Evolutionary conservation across 2,888 invertebrate genomes (phyloP).

Genomic region (Sarcophaga caerulescens): DNA sequence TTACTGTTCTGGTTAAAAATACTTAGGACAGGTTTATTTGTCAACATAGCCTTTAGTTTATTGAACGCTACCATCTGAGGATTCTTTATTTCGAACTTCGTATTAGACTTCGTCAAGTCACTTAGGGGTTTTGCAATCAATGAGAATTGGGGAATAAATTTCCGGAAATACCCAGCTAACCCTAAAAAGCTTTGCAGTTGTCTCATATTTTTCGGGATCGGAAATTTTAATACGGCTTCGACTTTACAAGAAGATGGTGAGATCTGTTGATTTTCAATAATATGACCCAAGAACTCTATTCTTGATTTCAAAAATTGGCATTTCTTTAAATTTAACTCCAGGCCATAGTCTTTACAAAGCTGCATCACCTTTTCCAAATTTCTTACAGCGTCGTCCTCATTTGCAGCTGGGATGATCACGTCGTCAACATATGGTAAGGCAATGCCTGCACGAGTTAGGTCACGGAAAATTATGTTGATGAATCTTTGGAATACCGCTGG

Average conservation of each 20-base stretch:
- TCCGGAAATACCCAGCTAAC: conserved; percentile 71
- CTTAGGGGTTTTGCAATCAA: conserved; percentile 68
- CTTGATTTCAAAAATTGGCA: conserved; percentile 57
- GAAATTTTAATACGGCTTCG: conserved; percentile 70
- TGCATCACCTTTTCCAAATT: conserved; percentile 45
- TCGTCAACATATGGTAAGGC: conserved; percentile 65
- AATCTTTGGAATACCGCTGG: no score
- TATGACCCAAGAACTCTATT: conserved; percentile 62
- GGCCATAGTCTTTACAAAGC: no score
- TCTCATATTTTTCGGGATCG: conserved; percentile 69
- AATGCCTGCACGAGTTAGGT: conserved; percentile 5
- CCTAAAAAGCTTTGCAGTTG: conserved; percentile 73
- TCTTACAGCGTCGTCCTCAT: conserved; percentile 25
- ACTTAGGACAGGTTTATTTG: conserved; percentile 52
- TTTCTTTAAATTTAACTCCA: no score
- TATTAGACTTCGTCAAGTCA: conserved; percentile 61
- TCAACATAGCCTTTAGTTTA: conserved; percentile 54
- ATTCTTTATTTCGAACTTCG: conserved; percentile 62
- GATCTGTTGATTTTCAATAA: conserved; percentile 62
- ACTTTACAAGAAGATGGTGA: conserved; percentile 69
- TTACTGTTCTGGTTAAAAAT: conserved; percentile 55
- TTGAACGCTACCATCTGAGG: conserved; percentile 68
- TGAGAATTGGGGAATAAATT: conserved; percentile 59
- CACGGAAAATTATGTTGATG: no score
- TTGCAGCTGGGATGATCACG: conserved; percentile 53